phyloP scores from a whole-genome alignment of 2,113 vertebrate genomes.

The Pelmatolapia mariae region DNA sequence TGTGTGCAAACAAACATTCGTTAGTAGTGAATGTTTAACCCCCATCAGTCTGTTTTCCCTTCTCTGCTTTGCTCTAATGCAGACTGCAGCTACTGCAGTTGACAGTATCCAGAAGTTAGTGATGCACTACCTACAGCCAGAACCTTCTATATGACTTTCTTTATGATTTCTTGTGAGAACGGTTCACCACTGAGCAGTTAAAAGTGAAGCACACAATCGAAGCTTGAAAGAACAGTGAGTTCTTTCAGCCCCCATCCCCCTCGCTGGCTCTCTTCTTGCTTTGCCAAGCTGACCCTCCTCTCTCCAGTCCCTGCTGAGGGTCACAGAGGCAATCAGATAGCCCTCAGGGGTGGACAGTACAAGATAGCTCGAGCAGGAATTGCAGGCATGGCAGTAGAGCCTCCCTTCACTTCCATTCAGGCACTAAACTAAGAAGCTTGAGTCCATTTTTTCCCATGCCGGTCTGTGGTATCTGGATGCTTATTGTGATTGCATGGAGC shows the following conservation, averaged over 20 bases:
- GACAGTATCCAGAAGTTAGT: accelerated
- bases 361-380: background rate
- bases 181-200: background rate
- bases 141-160: accelerated
- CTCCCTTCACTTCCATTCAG: background rate
- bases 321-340: slow-evolving; percentile 18
- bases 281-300: background rate
- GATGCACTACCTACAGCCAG: background rate
- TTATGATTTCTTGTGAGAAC: background rate
- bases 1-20: background rate
- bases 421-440: background rate
- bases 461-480: background rate
- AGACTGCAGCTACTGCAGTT: background rate
- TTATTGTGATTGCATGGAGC: background rate
- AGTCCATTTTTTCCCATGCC: background rate
- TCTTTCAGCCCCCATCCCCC: background rate
- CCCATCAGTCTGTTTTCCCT: background rate
- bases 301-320: background rate
- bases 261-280: background rate
- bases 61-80: background rate
- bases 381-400: background rate
- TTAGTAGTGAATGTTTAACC: background rate
- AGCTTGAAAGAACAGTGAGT: background rate
- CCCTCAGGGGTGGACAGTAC: background rate
- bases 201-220: background rate